These are phyloP conservation scores for Uropetala carovei DNA, from an alignment of 2,888 invertebrate genomes.

Conservation along the genomic window DNA sequence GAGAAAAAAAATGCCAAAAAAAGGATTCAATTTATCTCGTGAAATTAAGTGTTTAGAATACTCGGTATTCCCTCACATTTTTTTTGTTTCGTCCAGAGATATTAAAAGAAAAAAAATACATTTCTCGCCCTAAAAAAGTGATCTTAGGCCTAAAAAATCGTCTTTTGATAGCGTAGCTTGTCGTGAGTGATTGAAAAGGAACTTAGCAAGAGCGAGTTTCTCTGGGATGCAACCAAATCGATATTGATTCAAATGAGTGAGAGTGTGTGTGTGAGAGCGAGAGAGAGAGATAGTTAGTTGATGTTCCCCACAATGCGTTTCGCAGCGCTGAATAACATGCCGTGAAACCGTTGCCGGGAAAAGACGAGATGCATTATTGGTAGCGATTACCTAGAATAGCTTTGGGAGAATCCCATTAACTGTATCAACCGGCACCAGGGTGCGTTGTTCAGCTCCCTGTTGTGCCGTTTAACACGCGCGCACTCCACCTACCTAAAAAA, in stretches of 20 bases:
- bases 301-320: not conserved
- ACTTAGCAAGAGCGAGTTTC: not conserved
- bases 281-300: not conserved
- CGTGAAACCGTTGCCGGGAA: not conserved
- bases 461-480: not conserved
- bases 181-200: conserved; percentile 1
- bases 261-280: not conserved
- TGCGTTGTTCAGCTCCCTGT: not conserved
- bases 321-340: not conserved
- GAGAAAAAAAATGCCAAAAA: not conserved
- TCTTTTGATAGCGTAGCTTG: conserved; percentile 44
- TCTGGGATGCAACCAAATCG: not conserved
- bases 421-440: not conserved
- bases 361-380: not conserved
- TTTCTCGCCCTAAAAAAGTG: conserved; percentile 33
- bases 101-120: too few species aligned
- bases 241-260: not conserved
- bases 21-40: not conserved
- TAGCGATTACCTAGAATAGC: not conserved
- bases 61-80: not conserved
- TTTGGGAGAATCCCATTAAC: conserved; percentile 15
- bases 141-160: conserved; percentile 46
- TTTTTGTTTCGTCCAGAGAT: not conserved
- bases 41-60: conserved; percentile 4
- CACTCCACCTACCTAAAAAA: not conserved